Percentiles rank a stretch among this genome's conserved stretches.
phyloP scores from a whole-genome alignment of 1,140 invertebrate species.

The Drosophila asahinai region DNA sequence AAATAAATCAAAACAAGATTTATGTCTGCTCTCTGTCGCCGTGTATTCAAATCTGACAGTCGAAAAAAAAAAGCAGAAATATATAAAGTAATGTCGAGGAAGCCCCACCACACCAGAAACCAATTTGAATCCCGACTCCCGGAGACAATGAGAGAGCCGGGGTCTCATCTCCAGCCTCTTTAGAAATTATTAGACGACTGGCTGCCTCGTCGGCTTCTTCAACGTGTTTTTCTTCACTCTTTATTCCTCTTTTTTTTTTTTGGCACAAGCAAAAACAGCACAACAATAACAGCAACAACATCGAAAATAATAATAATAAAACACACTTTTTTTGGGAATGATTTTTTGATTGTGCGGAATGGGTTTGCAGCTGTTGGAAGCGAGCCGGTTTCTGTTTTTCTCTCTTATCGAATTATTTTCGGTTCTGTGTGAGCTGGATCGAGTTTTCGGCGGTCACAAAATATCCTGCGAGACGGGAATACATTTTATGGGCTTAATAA shows the following conservation, averaged over 20 bases:
- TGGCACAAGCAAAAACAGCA: constrained; percentile 28
- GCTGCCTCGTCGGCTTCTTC: constrained; percentile 1
- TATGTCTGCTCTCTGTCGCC: constrained; percentile 49
- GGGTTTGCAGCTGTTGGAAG: constrained; percentile 63
- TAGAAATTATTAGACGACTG: constrained; percentile 64
- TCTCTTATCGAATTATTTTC: constrained; percentile 19
- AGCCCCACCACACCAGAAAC: constrained; percentile 11
- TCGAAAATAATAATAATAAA: constrained; percentile 17
- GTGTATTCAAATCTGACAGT: constrained; percentile 61
- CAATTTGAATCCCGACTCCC: constrained; percentile 31
- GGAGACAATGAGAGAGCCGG: constrained; percentile 46
- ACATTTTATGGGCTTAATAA: background rate
- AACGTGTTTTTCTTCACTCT: constrained; percentile 19
- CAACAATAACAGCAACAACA: constrained; percentile 1
- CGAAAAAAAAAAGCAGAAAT: background rate
- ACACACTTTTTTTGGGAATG: constrained; percentile 38
- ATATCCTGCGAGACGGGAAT: constrained; percentile 6
- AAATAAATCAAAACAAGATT: constrained; percentile 75
- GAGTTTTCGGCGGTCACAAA: constrained; percentile 12
- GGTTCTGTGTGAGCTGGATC: constrained; percentile 1
- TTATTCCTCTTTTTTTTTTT: constrained; percentile 31
- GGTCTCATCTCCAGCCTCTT: constrained; percentile 43
- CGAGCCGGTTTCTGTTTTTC: constrained; percentile 60
- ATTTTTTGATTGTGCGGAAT: constrained; percentile 47
- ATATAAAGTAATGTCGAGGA: constrained; percentile 28